A percentile compares a stretch with the other conserved stretches of the same genome.
phyloP scores from a whole-genome alignment of 2,888 invertebrate species.

The Phymatocera aterrima region DNA sequence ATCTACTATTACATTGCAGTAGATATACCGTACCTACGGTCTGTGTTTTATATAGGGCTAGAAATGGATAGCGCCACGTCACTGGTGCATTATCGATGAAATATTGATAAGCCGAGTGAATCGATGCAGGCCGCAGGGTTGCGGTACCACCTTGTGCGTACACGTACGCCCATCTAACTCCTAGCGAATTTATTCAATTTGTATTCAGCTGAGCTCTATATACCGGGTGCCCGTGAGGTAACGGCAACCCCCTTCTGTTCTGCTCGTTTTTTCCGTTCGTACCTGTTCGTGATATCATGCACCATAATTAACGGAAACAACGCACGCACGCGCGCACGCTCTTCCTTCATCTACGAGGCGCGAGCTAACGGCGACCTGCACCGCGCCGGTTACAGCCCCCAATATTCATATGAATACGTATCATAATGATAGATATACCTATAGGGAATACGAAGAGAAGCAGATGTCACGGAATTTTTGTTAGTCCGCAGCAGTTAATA shows the following conservation, averaged over 20 bases:
- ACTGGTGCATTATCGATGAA: constrained; percentile 52
- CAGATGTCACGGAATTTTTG: too few relatives aligned
- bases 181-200: constrained; percentile 30
- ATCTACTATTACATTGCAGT: neutral
- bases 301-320: constrained; percentile 44
- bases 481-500: too few relatives aligned
- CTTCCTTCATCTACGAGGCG: constrained; percentile 33
- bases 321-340: too few relatives aligned
- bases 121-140: constrained; percentile 53
- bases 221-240: constrained; percentile 36
- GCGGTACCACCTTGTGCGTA: constrained; percentile 54
- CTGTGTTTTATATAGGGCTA: constrained; percentile 7
- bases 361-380: constrained; percentile 53
- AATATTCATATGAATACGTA: too few relatives aligned
- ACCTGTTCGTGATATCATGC: constrained; percentile 39
- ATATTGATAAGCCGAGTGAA: constrained; percentile 50
- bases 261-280: neutral
- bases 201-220: too few relatives aligned
- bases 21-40: too few relatives aligned
- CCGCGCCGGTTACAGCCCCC: too few relatives aligned
- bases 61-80: constrained; percentile 44
- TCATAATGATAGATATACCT: too few relatives aligned
- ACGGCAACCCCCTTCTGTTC: constrained; percentile 25
- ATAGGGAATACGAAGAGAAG: too few relatives aligned
- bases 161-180: constrained; percentile 48